Conservation (phyloP, 2,888 invertebrate genomes). For the Cryptosula pallasiana region DNA sequence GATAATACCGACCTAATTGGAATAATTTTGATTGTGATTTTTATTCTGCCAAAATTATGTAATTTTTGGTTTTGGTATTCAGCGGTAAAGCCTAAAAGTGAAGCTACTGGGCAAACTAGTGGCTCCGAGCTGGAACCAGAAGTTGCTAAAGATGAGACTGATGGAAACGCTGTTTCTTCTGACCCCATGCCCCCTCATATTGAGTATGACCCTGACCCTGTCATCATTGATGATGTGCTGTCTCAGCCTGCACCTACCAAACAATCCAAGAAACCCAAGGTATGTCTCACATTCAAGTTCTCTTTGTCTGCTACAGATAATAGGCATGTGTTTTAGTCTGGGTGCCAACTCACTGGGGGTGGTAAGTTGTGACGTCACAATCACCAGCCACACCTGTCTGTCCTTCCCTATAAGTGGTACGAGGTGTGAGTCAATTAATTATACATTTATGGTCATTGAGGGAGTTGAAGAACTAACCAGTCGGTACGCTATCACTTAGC, state of each 20-base stretch:
- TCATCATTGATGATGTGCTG: background rate
- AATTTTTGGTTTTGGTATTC: too few species aligned
- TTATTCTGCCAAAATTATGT: too few species aligned
- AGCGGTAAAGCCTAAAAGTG: background rate
- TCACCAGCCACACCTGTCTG: too few species aligned
- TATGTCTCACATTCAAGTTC: background rate
- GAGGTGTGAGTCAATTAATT: too few species aligned
- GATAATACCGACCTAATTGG: too few species aligned
- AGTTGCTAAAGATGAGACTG: background rate
- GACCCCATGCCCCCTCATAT: background rate
- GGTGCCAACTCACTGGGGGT: too few species aligned
- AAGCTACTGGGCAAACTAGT: background rate
- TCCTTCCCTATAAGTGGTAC: too few species aligned
- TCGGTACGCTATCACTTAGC: too few species aligned
- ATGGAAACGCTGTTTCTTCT: background rate
- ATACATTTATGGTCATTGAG: too few species aligned
- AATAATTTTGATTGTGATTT: too few species aligned
- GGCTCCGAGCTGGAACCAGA: background rate
- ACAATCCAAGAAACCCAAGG: background rate
- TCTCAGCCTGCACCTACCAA: background rate
- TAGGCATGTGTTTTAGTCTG: background rate
- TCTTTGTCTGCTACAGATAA: background rate
- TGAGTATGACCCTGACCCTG: conserved; percentile 23
- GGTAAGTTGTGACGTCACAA: too few species aligned
- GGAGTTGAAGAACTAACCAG: too few species aligned